Conservation (phyloP, 1,140 invertebrate species). For the Hylyphantes graminicola region DNA sequence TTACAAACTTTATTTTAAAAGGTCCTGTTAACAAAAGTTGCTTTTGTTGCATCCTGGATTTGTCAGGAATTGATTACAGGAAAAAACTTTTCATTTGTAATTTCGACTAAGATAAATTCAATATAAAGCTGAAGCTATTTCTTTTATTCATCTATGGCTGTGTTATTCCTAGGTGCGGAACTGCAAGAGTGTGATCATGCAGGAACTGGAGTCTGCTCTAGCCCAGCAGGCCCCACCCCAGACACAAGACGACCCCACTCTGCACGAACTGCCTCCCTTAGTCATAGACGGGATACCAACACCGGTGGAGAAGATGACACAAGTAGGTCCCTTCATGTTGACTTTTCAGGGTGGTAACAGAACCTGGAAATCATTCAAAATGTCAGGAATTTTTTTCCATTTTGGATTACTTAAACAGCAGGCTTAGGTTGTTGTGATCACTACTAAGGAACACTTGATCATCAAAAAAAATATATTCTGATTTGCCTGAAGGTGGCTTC, state of each 20-base stretch:
- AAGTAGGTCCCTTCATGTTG: slow-evolving; percentile 72
- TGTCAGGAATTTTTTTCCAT: too few species aligned
- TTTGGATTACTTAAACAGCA: too few species aligned
- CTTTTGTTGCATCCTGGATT: too few species aligned
- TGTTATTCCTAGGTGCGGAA: slow-evolving; percentile 77
- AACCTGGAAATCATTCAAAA: too few species aligned
- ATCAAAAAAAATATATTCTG: too few species aligned
- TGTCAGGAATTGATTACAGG: background rate
- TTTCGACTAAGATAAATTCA: background rate
- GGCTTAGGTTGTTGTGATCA: too few species aligned
- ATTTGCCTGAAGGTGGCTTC: too few species aligned
- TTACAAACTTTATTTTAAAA: too few species aligned
- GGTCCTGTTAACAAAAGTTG: too few species aligned
- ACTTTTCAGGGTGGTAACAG: too few species aligned
- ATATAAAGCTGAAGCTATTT: background rate
- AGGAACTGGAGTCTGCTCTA: slow-evolving; percentile 91
- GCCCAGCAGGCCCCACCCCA: slow-evolving; percentile 94
- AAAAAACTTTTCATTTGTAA: background rate
- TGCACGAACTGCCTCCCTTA: slow-evolving; percentile 94
- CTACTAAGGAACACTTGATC: too few species aligned
- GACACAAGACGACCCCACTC: slow-evolving; percentile 87
- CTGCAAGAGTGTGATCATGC: slow-evolving; percentile 89
- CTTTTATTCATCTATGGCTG: background rate
- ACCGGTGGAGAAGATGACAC: slow-evolving; percentile 98
- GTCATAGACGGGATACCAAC: slow-evolving; percentile 97